Evolutionary conservation across 2,113 vertebrate species (phyloP).

Genomic region (Hydropotes inermis): DNA sequence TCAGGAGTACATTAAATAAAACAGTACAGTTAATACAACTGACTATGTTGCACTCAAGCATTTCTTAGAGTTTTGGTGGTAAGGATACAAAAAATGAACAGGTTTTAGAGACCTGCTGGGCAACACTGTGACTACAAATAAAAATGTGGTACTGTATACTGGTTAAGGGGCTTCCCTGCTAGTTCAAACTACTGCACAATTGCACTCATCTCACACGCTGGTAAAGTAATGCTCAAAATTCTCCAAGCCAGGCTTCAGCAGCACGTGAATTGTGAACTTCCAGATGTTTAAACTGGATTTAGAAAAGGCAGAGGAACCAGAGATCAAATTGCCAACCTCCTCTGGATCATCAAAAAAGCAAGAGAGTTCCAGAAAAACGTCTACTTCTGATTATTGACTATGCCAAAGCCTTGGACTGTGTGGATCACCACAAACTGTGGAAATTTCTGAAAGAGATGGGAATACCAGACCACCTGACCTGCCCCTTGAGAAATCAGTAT

Average conservation of each 20-base stretch:
- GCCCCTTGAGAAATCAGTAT: background rate
- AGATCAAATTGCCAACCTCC: background rate
- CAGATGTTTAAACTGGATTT: background rate
- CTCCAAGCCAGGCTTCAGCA: background rate
- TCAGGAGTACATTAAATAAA: background rate
- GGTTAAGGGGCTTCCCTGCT: background rate
- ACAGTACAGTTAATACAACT: background rate
- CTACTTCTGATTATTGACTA: background rate
- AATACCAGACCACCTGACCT: background rate
- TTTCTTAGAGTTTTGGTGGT: background rate
- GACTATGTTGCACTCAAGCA: background rate
- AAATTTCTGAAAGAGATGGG: background rate
- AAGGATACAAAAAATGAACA: background rate
- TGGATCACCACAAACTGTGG: background rate
- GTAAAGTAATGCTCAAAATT: background rate
- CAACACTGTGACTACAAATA: background rate
- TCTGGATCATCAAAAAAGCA: background rate
- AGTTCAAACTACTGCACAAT: background rate
- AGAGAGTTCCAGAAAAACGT: background rate
- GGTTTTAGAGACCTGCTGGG: background rate
- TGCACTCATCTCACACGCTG: background rate
- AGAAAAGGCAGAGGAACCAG: background rate
- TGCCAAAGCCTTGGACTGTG: background rate
- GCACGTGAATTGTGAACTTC: background rate
- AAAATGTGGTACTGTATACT: background rate